phyloP scores from a whole-genome alignment of 2,888 invertebrate species.

The Coleophora flavipennella region DNA sequence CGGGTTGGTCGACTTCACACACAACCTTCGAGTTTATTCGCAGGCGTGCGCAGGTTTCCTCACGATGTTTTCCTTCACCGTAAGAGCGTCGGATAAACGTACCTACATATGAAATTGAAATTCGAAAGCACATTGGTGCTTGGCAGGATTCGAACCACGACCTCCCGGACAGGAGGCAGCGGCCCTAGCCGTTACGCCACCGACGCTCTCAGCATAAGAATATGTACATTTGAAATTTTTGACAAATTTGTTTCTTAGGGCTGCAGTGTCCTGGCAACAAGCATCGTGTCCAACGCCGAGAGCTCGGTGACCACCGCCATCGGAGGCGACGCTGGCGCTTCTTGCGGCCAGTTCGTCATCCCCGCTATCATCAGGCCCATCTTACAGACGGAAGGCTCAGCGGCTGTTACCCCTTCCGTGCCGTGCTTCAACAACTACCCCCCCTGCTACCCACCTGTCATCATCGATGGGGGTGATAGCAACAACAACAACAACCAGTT shows the following conservation, averaged over 20 bases:
- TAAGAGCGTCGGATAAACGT: too few species aligned
- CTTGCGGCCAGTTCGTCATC: constrained; percentile 30
- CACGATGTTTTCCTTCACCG: too few species aligned
- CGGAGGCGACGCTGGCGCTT: constrained; percentile 14
- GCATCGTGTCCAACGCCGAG: constrained; percentile 8
- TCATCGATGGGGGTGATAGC: constrained; percentile 24
- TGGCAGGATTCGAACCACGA: too few species aligned
- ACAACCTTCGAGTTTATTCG: too few species aligned
- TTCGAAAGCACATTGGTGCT: too few species aligned
- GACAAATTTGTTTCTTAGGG: constrained; percentile 16
- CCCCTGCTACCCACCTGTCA: constrained; percentile 18
- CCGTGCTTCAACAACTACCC: constrained; percentile 14
- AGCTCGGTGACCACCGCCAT: constrained; percentile 3
- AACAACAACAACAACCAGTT: constrained; percentile 24
- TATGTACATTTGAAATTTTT: too few species aligned
- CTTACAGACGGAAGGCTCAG: constrained; percentile 17
- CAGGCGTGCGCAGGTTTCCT: too few species aligned
- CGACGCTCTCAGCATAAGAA: too few species aligned
- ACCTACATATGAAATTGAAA: too few species aligned
- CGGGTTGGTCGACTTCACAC: too few species aligned
- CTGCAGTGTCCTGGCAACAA: constrained; percentile 12
- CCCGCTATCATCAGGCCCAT: constrained; percentile 39
- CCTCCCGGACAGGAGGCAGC: too few species aligned
- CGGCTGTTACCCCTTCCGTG: constrained; percentile 9
- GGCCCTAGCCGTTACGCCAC: too few species aligned